Evolutionary conservation across 2,797 vertebrate genomes (phyloP), one percentile per base, ranked within the genome.

Genomic region (Microcaecilia unicolor): DNA sequence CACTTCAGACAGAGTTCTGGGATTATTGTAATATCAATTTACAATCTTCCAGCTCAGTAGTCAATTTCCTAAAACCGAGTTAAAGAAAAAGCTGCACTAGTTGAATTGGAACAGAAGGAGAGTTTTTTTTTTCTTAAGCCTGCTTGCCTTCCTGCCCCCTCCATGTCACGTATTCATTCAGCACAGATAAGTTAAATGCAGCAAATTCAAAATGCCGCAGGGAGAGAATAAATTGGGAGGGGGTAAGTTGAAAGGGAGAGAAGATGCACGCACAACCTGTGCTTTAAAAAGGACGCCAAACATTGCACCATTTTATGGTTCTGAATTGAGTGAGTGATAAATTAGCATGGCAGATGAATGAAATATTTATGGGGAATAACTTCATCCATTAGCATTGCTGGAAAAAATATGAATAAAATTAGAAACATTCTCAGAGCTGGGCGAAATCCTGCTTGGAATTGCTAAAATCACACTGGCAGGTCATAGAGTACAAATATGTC

Each of bases 331-430:
- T 58, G 59, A 70, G 45, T 58, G 62, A 68, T 54, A 63, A 57
- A 70, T 37, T 51, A 46, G 45, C 44, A 50, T 25, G 47, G 48
- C 58, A 68, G 49, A 58, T 61, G 56, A 65, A 64, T 73, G 55
- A 66, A 73, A 68, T 70, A 70, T 73, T 70, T 73, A 68, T 66
- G 58, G 28, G 24, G n/a, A n/a, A 18, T 54, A 50, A 42, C 54
- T 45, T 40, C 37, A 38, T 51, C 51, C 45, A 44, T 68, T 64
- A 66, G 10, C 39, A 25, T 28, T 43, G 49, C 45, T 42, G 39
- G 38, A 48, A 31, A 35, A 34, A 18, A 25, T 62, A 58, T 47
- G 6, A 27, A 18, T 34, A 45, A 41, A 37, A 37, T 37, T 34
- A 5, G 17, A 10, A 41, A 18, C 32, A 5, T 18, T 51, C 31